Conservation (phyloP, 2,797 vertebrate genomes). For the Crenichthys baileyi region DNA sequence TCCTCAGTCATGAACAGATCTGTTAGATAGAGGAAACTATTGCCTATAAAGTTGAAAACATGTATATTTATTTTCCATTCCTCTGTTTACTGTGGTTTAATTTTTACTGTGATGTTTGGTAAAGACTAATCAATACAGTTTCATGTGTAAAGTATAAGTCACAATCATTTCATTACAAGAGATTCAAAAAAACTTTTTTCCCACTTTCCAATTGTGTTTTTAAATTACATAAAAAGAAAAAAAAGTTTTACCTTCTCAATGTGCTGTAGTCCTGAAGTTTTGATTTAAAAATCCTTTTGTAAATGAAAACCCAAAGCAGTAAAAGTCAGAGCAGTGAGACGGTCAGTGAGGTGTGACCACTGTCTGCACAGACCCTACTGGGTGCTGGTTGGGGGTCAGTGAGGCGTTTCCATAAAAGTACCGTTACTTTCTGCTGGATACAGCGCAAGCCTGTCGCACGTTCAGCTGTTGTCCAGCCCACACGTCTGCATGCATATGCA, state of each 20-base stretch:
- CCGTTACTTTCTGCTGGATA: conserved; percentile 84
- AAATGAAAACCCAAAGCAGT: conserved; percentile 5
- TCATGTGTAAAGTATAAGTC: not conserved
- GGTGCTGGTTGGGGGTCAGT: conserved; percentile 72
- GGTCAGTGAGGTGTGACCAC: conserved; percentile 48
- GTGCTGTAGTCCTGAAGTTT: conserved; percentile 26
- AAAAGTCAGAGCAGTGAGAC: conserved; percentile 9
- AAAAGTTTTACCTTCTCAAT: conserved; percentile 60
- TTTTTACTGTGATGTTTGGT: not conserved
- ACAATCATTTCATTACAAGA: not conserved
- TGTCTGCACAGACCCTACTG: conserved; percentile 72
- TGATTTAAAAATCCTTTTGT: conserved; percentile 19
- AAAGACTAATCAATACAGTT: not conserved
- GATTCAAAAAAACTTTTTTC: not conserved
- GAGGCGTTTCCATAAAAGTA: conserved; percentile 94
- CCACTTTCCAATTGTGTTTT: not conserved
- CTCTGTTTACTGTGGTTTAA: not conserved
- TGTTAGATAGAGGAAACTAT: not conserved
- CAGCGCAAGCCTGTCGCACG: conserved; percentile 83
- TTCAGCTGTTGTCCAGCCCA: conserved; percentile 86
- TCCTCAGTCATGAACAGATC: not conserved
- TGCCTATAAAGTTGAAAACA: not conserved
- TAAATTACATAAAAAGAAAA: not conserved
- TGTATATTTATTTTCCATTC: not conserved
- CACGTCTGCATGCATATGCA: conserved; percentile 34